These are phyloP conservation scores for Synergus umbraculus DNA, from an alignment of 2,888 invertebrate species.

Conservation along the genomic window DNA sequence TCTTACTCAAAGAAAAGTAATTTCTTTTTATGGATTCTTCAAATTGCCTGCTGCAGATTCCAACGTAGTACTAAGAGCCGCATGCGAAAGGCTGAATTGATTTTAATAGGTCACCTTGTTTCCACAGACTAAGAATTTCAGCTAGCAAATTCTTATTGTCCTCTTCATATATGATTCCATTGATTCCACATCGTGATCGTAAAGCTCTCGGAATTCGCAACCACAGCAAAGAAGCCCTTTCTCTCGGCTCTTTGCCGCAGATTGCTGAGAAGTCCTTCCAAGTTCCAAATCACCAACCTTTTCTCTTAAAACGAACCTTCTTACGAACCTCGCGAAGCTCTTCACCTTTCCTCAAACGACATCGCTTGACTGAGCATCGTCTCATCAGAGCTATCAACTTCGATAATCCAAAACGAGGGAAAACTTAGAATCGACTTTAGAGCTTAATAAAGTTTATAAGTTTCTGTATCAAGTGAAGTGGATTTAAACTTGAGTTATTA, in stretches of 20 bases:
- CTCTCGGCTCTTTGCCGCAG: constrained; percentile 27
- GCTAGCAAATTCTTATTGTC: constrained; percentile 48
- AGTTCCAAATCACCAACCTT: constrained; percentile 28
- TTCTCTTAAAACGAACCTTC: constrained; percentile 28
- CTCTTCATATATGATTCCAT: constrained; percentile 52
- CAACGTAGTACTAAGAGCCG: neutral
- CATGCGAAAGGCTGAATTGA: constrained; percentile 3
- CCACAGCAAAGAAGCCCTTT: constrained; percentile 37
- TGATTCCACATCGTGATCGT: constrained; percentile 50
- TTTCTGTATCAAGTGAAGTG: neutral
- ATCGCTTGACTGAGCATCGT: constrained; percentile 6
- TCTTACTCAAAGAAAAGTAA: neutral
- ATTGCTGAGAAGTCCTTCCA: constrained; percentile 25
- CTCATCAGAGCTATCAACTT: constrained; percentile 5
- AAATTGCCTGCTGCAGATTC: neutral
- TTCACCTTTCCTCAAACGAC: constrained; percentile 9
- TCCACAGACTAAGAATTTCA: neutral
- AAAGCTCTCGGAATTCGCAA: constrained; percentile 52
- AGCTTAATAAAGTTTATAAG: neutral
- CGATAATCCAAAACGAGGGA: constrained; percentile 23
- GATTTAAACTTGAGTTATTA: neutral
- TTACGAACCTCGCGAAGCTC: constrained; percentile 31
- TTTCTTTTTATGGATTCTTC: constrained; percentile 8
- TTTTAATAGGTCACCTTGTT: constrained; percentile 20
- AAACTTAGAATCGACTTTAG: constrained; percentile 5